A percentile compares a stretch with the other conserved stretches of the same genome.
These are phyloP conservation scores for Diplodus sargus DNA, from an alignment of 2,797 vertebrate genomes.

Conservation along the genomic window DNA sequence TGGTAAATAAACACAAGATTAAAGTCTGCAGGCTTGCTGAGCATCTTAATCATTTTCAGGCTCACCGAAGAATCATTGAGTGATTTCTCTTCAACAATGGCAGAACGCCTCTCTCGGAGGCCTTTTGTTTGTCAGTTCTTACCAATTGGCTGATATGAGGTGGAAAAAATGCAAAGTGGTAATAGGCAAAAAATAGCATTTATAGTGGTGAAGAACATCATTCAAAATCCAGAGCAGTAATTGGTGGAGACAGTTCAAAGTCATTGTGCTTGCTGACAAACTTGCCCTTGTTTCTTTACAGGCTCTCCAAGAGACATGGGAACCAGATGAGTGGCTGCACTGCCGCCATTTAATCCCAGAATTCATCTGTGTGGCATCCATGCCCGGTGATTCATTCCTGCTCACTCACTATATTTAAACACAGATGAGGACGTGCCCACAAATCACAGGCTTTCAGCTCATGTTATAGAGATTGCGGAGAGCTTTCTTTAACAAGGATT, in stretches of 20 bases:
- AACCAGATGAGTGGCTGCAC: slow-evolving; percentile 67
- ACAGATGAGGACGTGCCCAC: slow-evolving; percentile 5
- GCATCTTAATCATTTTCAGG: slow-evolving; percentile 60
- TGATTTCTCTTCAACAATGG: slow-evolving; percentile 22
- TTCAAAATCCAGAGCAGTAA: slow-evolving; percentile 37
- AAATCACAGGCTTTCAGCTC: slow-evolving; percentile 14
- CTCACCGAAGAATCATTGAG: slow-evolving; percentile 16
- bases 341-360: slow-evolving; percentile 58
- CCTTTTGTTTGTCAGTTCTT: slow-evolving; percentile 56
- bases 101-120: slow-evolving; percentile 19
- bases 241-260: slow-evolving; percentile 70
- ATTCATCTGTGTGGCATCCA: slow-evolving; percentile 73
- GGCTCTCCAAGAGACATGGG: slow-evolving; percentile 66
- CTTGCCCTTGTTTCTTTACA: slow-evolving; percentile 54
- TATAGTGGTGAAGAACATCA: slow-evolving; percentile 50
- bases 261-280: slow-evolving; percentile 51
- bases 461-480: slow-evolving; percentile 11
- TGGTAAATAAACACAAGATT: slow-evolving; percentile 45
- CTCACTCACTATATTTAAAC: slow-evolving; percentile 25
- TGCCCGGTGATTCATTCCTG: slow-evolving; percentile 65
- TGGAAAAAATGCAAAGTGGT: slow-evolving; percentile 54
- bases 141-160: slow-evolving; percentile 47
- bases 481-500: slow-evolving; percentile 14
- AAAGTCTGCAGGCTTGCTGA: slow-evolving; percentile 20
- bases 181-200: slow-evolving; percentile 48